Evolutionary conservation across 2,113 vertebrate species (phyloP).

Genomic region (Pseudorhombus dupliciocellatus): DNA sequence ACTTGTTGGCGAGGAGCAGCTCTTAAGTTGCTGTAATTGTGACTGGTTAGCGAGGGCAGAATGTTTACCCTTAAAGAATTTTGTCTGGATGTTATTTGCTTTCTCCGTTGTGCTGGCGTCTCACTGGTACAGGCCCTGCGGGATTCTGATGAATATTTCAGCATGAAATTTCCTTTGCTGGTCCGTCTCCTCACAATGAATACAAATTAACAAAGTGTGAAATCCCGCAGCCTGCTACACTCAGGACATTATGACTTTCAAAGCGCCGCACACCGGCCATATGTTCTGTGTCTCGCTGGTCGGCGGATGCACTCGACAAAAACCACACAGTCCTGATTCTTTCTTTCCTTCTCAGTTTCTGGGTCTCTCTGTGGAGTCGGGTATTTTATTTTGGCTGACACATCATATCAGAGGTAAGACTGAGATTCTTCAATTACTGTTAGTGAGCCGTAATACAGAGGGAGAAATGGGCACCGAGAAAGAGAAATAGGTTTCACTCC

Average conservation of each 20-base stretch:
- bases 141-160: slow-evolving; percentile 72
- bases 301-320: not conserved
- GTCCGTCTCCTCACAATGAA: slow-evolving; percentile 64
- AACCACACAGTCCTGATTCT: not conserved
- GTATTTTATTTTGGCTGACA: not conserved
- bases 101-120: slow-evolving; percentile 46
- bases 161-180: slow-evolving; percentile 39
- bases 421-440: slow-evolving; percentile 19
- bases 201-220: slow-evolving; percentile 69
- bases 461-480: not conserved
- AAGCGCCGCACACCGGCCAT: not conserved
- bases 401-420: not conserved
- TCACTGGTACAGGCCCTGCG: slow-evolving; percentile 51
- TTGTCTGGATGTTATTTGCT: slow-evolving; percentile 57
- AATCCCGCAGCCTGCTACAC: slow-evolving; percentile 43
- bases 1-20: too few relatives aligned
- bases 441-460: slow-evolving; percentile 6
- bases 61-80: slow-evolving; percentile 67
- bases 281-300: slow-evolving; percentile 6
- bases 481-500: slow-evolving; percentile 12
- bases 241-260: slow-evolving; percentile 36
- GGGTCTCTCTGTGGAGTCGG: not conserved
- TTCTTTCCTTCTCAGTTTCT: not conserved
- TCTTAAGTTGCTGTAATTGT: slow-evolving; percentile 60
- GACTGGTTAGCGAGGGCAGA: slow-evolving; percentile 64